Evolutionary conservation across 2,888 invertebrate species (phyloP).

Genomic region (Lutraria lutraria): DNA sequence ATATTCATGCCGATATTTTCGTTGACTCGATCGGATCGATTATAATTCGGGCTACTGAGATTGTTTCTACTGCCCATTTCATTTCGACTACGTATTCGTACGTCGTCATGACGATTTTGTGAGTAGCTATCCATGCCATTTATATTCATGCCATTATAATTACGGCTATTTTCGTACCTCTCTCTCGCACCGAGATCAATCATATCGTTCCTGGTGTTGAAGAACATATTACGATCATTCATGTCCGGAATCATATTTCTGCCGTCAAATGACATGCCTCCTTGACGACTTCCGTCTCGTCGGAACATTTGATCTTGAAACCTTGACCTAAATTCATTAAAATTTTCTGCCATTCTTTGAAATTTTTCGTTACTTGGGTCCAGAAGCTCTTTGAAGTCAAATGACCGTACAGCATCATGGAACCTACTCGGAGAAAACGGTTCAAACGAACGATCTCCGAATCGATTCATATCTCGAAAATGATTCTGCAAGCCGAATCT

Average conservation of each 20-base stretch:
- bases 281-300: conserved; percentile 52
- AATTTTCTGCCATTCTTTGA: conserved; percentile 72
- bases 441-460: conserved; percentile 60
- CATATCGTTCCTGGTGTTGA: conserved; percentile 55
- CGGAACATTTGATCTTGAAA: conserved; percentile 67
- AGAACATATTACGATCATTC: conserved; percentile 58
- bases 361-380: conserved; percentile 66
- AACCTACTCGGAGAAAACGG: conserved; percentile 67
- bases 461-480: conserved; percentile 65
- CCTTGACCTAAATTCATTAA: conserved; percentile 65
- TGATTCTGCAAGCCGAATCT: conserved; percentile 66
- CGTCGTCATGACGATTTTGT: conserved; percentile 54
- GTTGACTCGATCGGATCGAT: conserved; percentile 53
- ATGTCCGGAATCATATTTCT: conserved; percentile 62
- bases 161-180: conserved; percentile 52
- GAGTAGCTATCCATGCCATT: conserved; percentile 58
- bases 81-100: conserved; percentile 56
- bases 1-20: conserved; percentile 56
- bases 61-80: conserved; percentile 55
- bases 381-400: conserved; percentile 63
- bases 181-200: conserved; percentile 50
- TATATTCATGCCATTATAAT: conserved; percentile 53
- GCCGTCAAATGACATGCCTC: conserved; percentile 56
- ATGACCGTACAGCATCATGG: conserved; percentile 61
- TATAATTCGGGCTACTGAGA: conserved; percentile 61